These are phyloP conservation scores for Diachasma alloeum DNA, from an alignment of 1,140 invertebrate genomes.

Conservation along the genomic window DNA sequence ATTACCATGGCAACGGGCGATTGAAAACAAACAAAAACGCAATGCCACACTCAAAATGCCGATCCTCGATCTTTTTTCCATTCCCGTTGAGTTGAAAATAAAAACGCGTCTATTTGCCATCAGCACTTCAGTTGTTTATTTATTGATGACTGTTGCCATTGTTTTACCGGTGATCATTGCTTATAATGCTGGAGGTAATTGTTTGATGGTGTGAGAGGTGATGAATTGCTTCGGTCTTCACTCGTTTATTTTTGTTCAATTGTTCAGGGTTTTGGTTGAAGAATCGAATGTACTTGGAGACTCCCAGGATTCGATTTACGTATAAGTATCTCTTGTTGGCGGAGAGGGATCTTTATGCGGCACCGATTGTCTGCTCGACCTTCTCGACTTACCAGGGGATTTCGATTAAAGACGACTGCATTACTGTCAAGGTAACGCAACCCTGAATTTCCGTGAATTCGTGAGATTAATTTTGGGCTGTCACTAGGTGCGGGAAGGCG, in stretches of 20 bases:
- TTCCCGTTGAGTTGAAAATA: constrained; percentile 53
- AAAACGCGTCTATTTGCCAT: constrained; percentile 50
- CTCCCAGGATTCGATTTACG: constrained; percentile 51
- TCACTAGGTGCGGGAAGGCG: constrained; percentile 67
- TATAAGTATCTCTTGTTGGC: constrained; percentile 59
- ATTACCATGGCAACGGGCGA: not conserved
- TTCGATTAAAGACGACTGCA: constrained; percentile 55
- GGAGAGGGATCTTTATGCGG: constrained; percentile 41
- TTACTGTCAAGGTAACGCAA: constrained; percentile 47
- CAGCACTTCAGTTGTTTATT: constrained; percentile 47
- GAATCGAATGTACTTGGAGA: constrained; percentile 54
- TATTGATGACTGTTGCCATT: constrained; percentile 41
- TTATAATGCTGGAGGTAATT: constrained; percentile 53
- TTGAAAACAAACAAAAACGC: constrained; percentile 3
- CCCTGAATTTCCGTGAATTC: not conserved
- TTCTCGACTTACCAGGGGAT: constrained; percentile 57
- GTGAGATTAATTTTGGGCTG: not conserved
- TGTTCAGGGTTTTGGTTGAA: constrained; percentile 55
- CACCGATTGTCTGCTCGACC: constrained; percentile 56
- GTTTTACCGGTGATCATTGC: constrained; percentile 54
- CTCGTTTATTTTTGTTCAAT: not conserved
- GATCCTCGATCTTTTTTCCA: constrained; percentile 55
- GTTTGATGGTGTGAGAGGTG: not conserved
- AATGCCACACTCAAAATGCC: constrained; percentile 35
- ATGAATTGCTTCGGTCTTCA: not conserved